Evolutionary conservation across 2,888 invertebrate genomes (phyloP).

Genomic region (Phymatocera aterrima): DNA sequence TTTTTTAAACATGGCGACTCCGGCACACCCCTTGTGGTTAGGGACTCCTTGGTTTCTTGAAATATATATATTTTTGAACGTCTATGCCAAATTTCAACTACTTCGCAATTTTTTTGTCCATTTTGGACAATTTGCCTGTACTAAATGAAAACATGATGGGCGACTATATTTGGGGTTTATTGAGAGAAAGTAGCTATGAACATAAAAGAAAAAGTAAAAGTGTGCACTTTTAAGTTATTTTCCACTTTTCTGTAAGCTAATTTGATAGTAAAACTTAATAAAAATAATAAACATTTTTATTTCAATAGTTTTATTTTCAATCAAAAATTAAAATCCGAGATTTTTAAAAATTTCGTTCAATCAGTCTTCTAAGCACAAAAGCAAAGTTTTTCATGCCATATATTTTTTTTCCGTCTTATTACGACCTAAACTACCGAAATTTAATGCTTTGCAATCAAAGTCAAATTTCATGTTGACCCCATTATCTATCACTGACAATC

Average conservation of each 20-base stretch:
- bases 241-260: slow-evolving; percentile 43
- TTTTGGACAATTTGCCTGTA: too few species aligned
- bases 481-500: too few species aligned
- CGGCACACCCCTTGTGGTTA: too few species aligned
- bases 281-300: slow-evolving; percentile 45
- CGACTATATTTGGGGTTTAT: slow-evolving; percentile 55
- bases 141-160: slow-evolving; percentile 59
- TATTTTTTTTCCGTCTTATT: slow-evolving; percentile 43
- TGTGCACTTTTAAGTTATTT: slow-evolving; percentile 48
- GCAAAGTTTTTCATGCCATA: slow-evolving; percentile 46
- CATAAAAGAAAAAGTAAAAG: slow-evolving; percentile 45
- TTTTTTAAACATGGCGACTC: too few species aligned
- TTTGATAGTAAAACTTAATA: slow-evolving; percentile 45
- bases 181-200: slow-evolving; percentile 47
- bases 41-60: too few species aligned
- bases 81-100: too few species aligned
- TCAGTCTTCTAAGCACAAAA: slow-evolving; percentile 34
- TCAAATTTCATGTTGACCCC: slow-evolving; percentile 44
- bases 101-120: too few species aligned
- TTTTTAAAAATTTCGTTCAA: slow-evolving; percentile 42
- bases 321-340: slow-evolving; percentile 40
- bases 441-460: slow-evolving; percentile 27
- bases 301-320: slow-evolving; percentile 21
- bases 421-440: slow-evolving; percentile 33
- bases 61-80: too few species aligned